These are phyloP conservation scores for Nicator chloris DNA, from an alignment of 2,113 vertebrate species.

Conservation along the genomic window DNA sequence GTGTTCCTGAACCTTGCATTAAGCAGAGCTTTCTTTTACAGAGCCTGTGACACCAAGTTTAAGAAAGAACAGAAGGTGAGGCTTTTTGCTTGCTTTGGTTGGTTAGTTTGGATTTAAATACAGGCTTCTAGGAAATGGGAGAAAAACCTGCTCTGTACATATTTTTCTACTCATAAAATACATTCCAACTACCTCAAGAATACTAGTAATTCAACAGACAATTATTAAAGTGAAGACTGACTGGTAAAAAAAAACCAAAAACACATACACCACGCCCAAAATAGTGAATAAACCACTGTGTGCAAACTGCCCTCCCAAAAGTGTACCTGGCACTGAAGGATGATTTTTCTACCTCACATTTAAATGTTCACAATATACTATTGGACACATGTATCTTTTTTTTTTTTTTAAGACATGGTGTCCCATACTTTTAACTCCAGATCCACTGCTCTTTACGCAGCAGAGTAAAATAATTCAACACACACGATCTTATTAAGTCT, in stretches of 20 bases:
- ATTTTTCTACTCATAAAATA: background rate
- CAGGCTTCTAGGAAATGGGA: background rate
- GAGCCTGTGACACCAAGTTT: background rate
- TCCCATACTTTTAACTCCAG: background rate
- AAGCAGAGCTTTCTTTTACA: background rate
- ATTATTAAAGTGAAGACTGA: background rate
- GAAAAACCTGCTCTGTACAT: background rate
- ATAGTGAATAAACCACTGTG: background rate
- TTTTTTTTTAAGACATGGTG: background rate
- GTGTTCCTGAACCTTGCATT: background rate
- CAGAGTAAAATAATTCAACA: background rate
- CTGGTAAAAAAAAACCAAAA: background rate
- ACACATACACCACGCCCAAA: background rate
- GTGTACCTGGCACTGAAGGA: background rate
- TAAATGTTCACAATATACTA: background rate
- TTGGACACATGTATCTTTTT: background rate
- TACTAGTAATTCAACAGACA: background rate
- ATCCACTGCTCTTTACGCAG: background rate
- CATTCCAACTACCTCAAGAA: background rate
- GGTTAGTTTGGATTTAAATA: background rate
- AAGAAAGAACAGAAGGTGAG: background rate
- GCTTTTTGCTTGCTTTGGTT: background rate
- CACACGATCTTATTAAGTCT: background rate
- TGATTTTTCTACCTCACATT: background rate
- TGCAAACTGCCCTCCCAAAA: background rate